phyloP scores from a whole-genome alignment of 2,113 vertebrate species.

The pig (Sus scrofa) region T2T-Sscrofa CM000823.6:41428501-41429000 shows the following conservation, averaged over 20 bases:
- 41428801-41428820: not conserved
- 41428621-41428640: not conserved
- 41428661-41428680: not conserved
- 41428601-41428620: conserved; percentile 1
- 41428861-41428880: not conserved
- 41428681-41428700: not conserved
- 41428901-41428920: not conserved
- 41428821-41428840: not conserved
- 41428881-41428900: not conserved
- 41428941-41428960: not conserved
- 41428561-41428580: not conserved
- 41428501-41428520: not conserved
- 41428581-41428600: not conserved
- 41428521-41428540: not conserved
- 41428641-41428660: not conserved
- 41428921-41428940: not conserved
- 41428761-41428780: not conserved
- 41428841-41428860: not conserved
- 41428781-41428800: not conserved
- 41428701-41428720: not conserved
- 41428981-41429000: not conserved
- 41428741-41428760: not conserved
- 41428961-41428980: not conserved
- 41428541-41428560: too few species aligned
- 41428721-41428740: not conserved